phyloP scores from a whole-genome alignment of 2,113 vertebrate species.

The Stigmatopora argus region DNA sequence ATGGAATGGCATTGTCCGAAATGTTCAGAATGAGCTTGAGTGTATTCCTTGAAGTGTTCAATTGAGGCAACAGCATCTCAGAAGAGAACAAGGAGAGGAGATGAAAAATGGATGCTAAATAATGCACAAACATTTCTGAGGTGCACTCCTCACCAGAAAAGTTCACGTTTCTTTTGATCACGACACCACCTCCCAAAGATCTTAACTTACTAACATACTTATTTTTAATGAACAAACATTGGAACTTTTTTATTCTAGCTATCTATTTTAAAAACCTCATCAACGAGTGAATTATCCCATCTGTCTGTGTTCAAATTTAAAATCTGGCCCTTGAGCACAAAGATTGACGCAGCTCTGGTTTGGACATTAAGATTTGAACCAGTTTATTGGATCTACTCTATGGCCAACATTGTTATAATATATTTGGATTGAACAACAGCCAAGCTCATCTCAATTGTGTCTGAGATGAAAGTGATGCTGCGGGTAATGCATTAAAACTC shows the following conservation, averaged over 20 bases:
- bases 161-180: background rate
- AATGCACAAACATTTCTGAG: constrained; percentile 29
- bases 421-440: background rate
- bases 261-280: background rate
- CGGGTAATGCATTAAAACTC: background rate
- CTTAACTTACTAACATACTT: too few relatives aligned
- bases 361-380: background rate
- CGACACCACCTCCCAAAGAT: too few relatives aligned
- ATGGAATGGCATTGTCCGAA: background rate
- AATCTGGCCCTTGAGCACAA: background rate
- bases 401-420: background rate
- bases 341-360: background rate
- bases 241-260: too few relatives aligned
- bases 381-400: background rate
- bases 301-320: background rate
- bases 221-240: too few relatives aligned
- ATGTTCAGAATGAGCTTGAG: background rate
- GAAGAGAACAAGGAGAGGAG: constrained; percentile 2
- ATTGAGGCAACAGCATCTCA: constrained; percentile 29
- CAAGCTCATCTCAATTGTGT: background rate
- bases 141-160: constrained; percentile 14
- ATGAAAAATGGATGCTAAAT: constrained; percentile 28
- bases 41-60: background rate
- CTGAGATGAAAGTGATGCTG: background rate
- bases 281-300: too few relatives aligned